A percentile compares a stretch with the other conserved stretches of the same genome.
phyloP scores from a whole-genome alignment of 2,113 vertebrate species.

The Mola mola region DNA sequence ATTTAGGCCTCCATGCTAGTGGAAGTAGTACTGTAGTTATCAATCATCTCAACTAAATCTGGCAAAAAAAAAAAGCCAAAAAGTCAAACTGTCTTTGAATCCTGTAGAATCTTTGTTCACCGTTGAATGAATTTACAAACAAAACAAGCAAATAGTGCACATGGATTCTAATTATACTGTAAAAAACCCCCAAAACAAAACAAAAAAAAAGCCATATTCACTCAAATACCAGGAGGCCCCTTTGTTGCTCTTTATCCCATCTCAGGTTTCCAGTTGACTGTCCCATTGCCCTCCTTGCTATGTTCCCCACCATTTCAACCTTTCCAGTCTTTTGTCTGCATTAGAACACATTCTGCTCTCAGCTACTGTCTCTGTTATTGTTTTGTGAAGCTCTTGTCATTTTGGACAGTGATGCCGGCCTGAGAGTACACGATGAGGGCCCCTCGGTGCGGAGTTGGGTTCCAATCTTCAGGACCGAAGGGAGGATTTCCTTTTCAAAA shows the following conservation, averaged over 20 bases:
- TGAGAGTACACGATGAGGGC: constrained; percentile 29
- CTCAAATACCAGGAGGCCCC: constrained; percentile 9
- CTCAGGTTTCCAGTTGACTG: constrained; percentile 36
- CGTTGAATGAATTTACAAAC: too few relatives aligned
- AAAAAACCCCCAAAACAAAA: too few relatives aligned
- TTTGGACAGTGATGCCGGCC: constrained; percentile 25
- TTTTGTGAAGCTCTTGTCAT: constrained; percentile 36
- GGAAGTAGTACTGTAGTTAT: too few relatives aligned
- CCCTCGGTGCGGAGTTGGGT: constrained; percentile 24
- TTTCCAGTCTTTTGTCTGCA: constrained; percentile 27
- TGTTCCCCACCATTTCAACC: constrained; percentile 13
- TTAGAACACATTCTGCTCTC: constrained; percentile 37
- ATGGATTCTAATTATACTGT: too few relatives aligned
- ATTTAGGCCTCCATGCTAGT: too few relatives aligned
- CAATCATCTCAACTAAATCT: too few relatives aligned
- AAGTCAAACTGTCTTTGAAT: too few relatives aligned
- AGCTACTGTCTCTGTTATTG: constrained; percentile 43
- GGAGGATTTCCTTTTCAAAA: constrained; percentile 72
- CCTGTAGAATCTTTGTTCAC: too few relatives aligned
- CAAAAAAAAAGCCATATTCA: too few relatives aligned
- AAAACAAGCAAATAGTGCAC: too few relatives aligned
- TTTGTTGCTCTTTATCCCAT: constrained; percentile 20
- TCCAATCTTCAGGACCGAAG: constrained; percentile 51
- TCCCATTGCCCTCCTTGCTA: constrained; percentile 19
- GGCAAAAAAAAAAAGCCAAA: too few relatives aligned